Percentiles rank a stretch among this genome's conserved stretches.
Evolutionary conservation across 2,797 vertebrate genomes (phyloP).

Genomic region (Varecia variegata): DNA sequence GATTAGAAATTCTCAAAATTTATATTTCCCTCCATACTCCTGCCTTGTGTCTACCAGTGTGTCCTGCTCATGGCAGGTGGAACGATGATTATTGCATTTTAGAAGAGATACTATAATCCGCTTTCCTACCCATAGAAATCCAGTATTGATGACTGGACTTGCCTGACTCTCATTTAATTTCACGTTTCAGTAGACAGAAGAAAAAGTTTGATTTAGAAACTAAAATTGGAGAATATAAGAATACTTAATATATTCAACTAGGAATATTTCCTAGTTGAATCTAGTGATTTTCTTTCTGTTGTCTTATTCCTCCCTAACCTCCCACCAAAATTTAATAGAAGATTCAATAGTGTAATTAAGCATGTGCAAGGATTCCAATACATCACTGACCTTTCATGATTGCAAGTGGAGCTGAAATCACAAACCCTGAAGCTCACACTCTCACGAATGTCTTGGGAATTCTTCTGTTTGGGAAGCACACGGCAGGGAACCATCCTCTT

Average conservation of each 20-base stretch:
- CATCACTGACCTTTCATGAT: background rate
- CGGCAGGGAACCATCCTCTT: background rate
- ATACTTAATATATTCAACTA: no score
- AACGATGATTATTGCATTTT: background rate
- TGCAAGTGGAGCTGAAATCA: background rate
- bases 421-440: background rate
- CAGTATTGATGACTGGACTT: background rate
- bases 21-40: rapidly evolving
- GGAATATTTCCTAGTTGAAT: background rate
- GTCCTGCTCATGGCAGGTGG: background rate
- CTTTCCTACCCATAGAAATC: background rate
- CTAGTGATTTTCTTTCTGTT: background rate
- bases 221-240: background rate
- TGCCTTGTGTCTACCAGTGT: background rate
- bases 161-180: background rate
- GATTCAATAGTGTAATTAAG: background rate
- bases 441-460: background rate
- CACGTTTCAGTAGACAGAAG: background rate
- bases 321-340: background rate
- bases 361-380: background rate
- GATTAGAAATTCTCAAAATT: background rate
- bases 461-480: background rate
- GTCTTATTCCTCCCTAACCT: background rate
- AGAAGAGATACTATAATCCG: background rate
- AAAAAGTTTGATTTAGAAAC: background rate